These are phyloP conservation scores for Pseudochaenichthys georgianus DNA, from an alignment of 2,797 vertebrate species.

Conservation along the genomic window DNA sequence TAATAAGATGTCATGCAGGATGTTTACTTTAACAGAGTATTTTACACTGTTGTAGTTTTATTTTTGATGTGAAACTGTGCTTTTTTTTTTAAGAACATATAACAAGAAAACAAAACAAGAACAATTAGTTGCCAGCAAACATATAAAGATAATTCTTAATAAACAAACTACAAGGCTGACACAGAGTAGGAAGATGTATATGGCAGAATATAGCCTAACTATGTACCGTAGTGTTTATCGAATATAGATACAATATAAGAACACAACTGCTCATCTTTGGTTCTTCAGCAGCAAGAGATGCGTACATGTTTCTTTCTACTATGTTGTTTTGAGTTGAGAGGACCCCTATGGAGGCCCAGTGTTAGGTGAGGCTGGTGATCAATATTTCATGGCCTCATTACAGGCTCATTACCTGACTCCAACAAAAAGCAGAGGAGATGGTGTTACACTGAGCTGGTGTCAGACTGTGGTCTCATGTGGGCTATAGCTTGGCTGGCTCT, in stretches of 20 bases:
- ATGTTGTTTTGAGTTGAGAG: slow-evolving; percentile 19
- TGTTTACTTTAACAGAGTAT: too few relatives aligned
- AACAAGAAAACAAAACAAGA: too few relatives aligned
- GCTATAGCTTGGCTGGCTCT: neutral
- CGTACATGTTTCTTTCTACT: slow-evolving; percentile 6
- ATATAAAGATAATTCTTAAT: too few relatives aligned
- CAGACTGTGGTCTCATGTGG: slow-evolving; percentile 3
- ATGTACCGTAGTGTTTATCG: neutral
- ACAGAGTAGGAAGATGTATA: too few relatives aligned
- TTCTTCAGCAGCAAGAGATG: neutral
- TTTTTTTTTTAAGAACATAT: too few relatives aligned
- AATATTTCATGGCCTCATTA: slow-evolving; percentile 85
- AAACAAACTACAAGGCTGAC: too few relatives aligned
- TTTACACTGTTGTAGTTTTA: too few relatives aligned
- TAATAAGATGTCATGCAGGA: too few relatives aligned
- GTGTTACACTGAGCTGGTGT: slow-evolving; percentile 65
- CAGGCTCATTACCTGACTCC: slow-evolving; percentile 82
- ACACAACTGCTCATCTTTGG: neutral
- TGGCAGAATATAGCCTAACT: too few relatives aligned
- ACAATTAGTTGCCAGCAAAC: too few relatives aligned
- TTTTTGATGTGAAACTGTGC: too few relatives aligned
- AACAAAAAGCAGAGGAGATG: slow-evolving; percentile 74
- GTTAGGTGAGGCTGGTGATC: slow-evolving; percentile 70
- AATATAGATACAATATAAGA: neutral
- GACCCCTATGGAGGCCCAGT: slow-evolving; percentile 23